These are phyloP conservation scores for Petrocephalus schoutedeni DNA, from an alignment of 2,797 vertebrate genomes.

Conservation along the genomic window DNA sequence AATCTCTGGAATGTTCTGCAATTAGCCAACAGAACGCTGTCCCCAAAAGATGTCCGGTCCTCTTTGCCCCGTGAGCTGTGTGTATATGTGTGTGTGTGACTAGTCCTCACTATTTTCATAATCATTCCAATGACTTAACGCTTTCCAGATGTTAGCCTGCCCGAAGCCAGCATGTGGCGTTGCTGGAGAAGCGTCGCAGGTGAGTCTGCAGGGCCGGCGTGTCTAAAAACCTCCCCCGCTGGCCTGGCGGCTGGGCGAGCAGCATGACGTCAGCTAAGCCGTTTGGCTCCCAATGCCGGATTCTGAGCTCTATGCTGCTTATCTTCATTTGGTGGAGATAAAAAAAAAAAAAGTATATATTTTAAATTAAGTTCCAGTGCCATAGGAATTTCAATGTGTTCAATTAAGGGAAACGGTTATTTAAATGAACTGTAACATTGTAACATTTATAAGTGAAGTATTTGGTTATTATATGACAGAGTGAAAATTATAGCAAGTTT, in stretches of 20 bases:
- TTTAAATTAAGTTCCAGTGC: not conserved
- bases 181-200: not conserved
- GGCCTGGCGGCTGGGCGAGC: not conserved
- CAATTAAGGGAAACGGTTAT: not conserved
- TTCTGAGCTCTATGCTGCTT: not conserved
- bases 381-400: not conserved
- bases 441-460: not conserved
- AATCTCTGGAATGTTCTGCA: conserved; percentile 1
- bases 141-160: not conserved
- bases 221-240: not conserved
- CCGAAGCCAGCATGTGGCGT: not conserved
- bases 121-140: not conserved
- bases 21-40: not conserved
- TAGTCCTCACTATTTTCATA: not conserved
- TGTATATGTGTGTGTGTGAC: not conserved
- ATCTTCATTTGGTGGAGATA: not conserved
- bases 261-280: not conserved
- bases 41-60: not conserved
- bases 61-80: not conserved
- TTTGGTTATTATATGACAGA: not conserved
- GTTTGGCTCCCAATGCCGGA: not conserved
- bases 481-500: not conserved
- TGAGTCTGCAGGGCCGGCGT: not conserved
- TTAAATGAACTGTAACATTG: conserved; percentile 2
- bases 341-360: not conserved